Percentiles rank a stretch among this genome's conserved stretches.
Conservation (phyloP, 2,797 vertebrate genomes). For the Periparus ater region DNA sequence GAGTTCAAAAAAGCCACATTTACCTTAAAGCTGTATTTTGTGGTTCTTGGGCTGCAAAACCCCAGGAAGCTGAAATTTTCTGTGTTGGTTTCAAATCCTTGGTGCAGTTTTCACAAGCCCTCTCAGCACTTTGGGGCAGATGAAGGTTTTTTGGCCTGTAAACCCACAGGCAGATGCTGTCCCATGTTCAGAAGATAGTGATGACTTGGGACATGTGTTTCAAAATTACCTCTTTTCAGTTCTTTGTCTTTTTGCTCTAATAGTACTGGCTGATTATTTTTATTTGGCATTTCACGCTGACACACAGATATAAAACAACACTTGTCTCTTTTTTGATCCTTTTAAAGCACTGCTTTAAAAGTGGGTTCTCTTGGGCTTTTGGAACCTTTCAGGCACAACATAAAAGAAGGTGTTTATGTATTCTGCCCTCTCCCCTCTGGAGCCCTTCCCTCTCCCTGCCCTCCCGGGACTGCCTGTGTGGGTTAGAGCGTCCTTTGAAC, state of each 20-base stretch:
- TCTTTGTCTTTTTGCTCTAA: not conserved
- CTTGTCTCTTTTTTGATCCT: not conserved
- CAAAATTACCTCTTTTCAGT: not conserved
- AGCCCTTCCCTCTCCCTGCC: not conserved
- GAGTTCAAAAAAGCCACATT: not conserved
- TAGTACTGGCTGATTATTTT: not conserved
- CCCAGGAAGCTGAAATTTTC: not conserved
- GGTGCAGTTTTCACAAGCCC: not conserved
- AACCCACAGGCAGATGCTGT: accelerated
- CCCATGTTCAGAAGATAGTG: not conserved
- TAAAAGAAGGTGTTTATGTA: not conserved
- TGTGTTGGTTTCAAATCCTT: accelerated
- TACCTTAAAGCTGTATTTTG: accelerated
- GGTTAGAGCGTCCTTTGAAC: not conserved
- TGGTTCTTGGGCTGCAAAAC: not conserved
- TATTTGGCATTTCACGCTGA: constrained; percentile 12
- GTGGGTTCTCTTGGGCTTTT: not conserved
- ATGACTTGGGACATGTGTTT: not conserved
- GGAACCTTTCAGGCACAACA: constrained; percentile 13
- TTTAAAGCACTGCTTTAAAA: not conserved
- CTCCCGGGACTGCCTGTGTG: not conserved
- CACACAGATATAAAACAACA: not conserved
- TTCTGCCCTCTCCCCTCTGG: not conserved
- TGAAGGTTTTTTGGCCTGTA: not conserved
- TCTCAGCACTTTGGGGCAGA: not conserved